phyloP scores from a whole-genome alignment of 2,797 vertebrate genomes.

The Emydoidea blandingii region DNA sequence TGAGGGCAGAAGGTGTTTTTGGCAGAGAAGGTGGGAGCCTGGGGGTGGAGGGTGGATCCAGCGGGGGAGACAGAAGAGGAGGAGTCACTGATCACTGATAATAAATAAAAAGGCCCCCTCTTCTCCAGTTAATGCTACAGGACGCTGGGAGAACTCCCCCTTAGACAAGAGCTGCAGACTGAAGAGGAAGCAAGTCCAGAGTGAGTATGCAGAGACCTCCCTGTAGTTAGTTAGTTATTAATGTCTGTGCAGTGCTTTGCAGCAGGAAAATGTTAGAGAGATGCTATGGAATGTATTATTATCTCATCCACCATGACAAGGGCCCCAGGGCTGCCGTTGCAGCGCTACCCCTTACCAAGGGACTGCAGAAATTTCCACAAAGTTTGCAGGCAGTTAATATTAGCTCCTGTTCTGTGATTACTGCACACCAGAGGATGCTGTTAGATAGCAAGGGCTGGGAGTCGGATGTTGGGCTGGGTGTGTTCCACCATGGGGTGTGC shows the following conservation, averaged over 20 bases:
- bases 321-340: slow-evolving; percentile 17
- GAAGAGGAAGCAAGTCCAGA: neutral
- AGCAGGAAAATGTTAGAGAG: slow-evolving; percentile 9
- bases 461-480: neutral
- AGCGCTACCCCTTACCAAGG: neutral
- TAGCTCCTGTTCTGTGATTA: neutral
- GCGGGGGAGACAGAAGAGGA: slow-evolving; percentile 57
- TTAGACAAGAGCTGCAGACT: slow-evolving; percentile 28
- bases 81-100: slow-evolving; percentile 63
- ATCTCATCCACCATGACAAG: slow-evolving; percentile 9
- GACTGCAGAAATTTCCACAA: neutral
- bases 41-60: slow-evolving; percentile 52
- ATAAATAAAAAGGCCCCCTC: slow-evolving; percentile 69
- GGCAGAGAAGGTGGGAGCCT: slow-evolving; percentile 33
- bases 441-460: neutral
- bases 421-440: neutral
- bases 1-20: slow-evolving; percentile 64
- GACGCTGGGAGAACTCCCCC: slow-evolving; percentile 5
- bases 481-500: accelerated
- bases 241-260: slow-evolving; percentile 27
- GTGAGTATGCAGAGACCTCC: slow-evolving; percentile 66
- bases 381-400: neutral
- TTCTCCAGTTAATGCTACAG: slow-evolving; percentile 14
- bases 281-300: neutral
- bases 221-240: slow-evolving; percentile 42